A percentile compares a stretch with the other conserved stretches of the same genome.
phyloP scores from a whole-genome alignment of 2,113 vertebrate genomes.

The Stegastes partitus region DNA sequence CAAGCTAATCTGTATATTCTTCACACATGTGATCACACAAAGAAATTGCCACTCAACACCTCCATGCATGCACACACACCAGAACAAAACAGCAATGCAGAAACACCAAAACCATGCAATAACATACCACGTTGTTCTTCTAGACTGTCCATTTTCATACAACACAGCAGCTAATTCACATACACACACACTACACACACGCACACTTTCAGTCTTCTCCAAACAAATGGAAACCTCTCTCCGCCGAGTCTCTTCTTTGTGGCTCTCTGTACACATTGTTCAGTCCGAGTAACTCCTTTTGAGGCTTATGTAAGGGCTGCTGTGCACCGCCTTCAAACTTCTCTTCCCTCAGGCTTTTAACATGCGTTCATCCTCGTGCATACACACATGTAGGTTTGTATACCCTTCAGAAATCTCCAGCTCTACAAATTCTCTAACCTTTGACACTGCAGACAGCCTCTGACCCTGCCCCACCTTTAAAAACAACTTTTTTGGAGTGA shows the following conservation, averaged over 20 bases:
- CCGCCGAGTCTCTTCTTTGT: constrained; percentile 13
- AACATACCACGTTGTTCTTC: constrained; percentile 34
- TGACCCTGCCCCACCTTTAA: neutral
- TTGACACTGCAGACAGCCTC: neutral
- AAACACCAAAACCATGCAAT: neutral
- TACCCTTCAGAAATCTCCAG: neutral
- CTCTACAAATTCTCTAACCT: neutral
- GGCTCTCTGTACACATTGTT: constrained; percentile 41
- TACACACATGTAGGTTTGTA: neutral
- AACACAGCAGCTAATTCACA: constrained; percentile 6
- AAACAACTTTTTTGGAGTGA: too few species aligned
- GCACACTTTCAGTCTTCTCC: neutral
- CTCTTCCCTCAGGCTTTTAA: constrained; percentile 23
- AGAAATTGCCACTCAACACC: neutral
- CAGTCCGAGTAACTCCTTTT: constrained; percentile 33
- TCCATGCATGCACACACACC: neutral
- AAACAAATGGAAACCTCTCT: constrained; percentile 10
- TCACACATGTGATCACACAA: neutral
- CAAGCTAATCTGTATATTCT: neutral
- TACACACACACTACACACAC: neutral
- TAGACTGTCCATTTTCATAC: constrained; percentile 23
- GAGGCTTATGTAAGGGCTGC: constrained; percentile 55
- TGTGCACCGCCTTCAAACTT: constrained; percentile 31
- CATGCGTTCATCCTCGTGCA: neutral
- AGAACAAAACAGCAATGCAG: neutral